phyloP scores from a whole-genome alignment of 2,797 vertebrate species.

The Gymnodraco acuticeps region DNA sequence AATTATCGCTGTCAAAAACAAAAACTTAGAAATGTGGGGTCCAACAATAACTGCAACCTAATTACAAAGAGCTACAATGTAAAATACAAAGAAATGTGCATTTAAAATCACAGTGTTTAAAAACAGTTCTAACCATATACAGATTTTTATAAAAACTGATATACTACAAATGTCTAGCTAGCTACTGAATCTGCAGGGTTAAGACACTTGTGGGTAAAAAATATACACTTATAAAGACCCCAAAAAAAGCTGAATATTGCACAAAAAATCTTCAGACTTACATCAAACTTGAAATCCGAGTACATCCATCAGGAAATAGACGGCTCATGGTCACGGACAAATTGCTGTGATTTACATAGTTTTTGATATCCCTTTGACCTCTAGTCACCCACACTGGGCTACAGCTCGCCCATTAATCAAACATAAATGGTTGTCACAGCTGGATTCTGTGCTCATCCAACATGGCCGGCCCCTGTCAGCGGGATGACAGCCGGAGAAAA shows the following conservation, averaged over 20 bases:
- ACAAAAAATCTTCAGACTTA: background rate
- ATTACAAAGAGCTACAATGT: too few species aligned
- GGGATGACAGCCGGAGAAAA: conserved; percentile 41
- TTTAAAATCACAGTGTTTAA: too few species aligned
- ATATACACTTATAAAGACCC: too few species aligned
- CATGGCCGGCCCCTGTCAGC: conserved; percentile 44
- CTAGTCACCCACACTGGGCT: conserved; percentile 27
- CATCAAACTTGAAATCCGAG: background rate
- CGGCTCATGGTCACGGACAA: conserved; percentile 42
- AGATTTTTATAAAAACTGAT: too few species aligned
- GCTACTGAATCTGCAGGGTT: too few species aligned
- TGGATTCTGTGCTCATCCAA: conserved; percentile 58
- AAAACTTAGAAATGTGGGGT: too few species aligned
- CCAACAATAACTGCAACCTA: too few species aligned
- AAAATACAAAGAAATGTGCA: too few species aligned
- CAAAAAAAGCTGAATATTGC: background rate
- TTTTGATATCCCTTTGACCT: conserved; percentile 51
- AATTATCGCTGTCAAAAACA: too few species aligned
- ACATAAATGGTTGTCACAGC: conserved; percentile 64
- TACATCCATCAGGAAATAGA: background rate
- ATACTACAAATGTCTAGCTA: too few species aligned
- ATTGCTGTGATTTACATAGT: conserved; percentile 62
- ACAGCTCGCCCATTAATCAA: conserved; percentile 65
- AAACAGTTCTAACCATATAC: too few species aligned
- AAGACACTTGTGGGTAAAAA: too few species aligned